Conservation (phyloP, 2,113 vertebrate genomes). For the Casuarius casuarius region DNA sequence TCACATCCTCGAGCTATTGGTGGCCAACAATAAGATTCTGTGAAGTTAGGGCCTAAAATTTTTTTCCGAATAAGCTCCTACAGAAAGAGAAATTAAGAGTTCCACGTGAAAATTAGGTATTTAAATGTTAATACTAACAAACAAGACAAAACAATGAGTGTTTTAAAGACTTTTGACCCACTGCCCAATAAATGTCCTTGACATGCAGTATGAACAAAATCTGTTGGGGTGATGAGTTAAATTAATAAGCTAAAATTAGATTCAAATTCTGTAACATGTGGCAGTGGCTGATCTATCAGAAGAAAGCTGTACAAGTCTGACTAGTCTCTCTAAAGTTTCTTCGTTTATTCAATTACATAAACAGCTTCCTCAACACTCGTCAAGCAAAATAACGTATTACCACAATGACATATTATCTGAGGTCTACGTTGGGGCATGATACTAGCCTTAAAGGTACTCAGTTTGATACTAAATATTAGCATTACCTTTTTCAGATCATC, state of each 20-base stretch:
- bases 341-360: neutral
- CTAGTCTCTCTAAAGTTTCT: neutral
- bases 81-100: neutral
- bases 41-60: slow-evolving; percentile 68
- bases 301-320: neutral
- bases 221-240: neutral
- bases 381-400: neutral
- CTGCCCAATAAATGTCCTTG: neutral
- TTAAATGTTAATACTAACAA: neutral
- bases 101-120: neutral
- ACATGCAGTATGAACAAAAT: neutral
- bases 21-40: slow-evolving; percentile 88
- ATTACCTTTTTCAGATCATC: slow-evolving; percentile 83
- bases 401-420: neutral
- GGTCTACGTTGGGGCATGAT: neutral
- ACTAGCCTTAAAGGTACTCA: neutral
- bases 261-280: neutral
- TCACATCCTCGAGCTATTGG: slow-evolving; percentile 84
- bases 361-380: neutral
- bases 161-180: neutral
- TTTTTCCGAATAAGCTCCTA: slow-evolving; percentile 80
- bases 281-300: neutral
- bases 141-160: accelerated
- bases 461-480: neutral
- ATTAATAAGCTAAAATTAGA: neutral